A percentile compares a stretch with the other conserved stretches of the same genome.
These are phyloP conservation scores for Podargus strigoides DNA, from an alignment of 2,797 vertebrate genomes.

Conservation along the genomic window DNA sequence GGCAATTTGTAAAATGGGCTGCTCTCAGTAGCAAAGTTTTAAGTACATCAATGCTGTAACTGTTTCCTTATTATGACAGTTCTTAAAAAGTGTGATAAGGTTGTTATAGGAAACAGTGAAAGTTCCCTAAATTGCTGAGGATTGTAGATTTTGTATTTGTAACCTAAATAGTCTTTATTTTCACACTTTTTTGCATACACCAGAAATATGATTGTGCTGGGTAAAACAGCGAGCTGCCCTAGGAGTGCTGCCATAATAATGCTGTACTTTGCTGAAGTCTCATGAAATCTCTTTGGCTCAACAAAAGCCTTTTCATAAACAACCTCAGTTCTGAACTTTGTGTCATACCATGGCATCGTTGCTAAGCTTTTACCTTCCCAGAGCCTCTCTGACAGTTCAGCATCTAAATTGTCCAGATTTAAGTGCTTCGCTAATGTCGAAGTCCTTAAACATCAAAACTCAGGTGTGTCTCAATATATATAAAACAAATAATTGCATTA, in stretches of 20 bases:
- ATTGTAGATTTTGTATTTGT: constrained; percentile 21
- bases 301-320: neutral
- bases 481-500: neutral
- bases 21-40: constrained; percentile 24
- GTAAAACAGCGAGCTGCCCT: neutral
- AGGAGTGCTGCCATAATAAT: neutral
- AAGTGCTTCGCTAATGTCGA: neutral
- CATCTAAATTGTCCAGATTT: neutral
- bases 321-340: neutral
- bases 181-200: neutral
- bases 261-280: neutral
- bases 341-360: neutral
- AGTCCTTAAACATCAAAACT: neutral
- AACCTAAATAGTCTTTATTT: constrained; percentile 12
- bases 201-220: neutral
- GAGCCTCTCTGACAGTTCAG: neutral
- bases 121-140: neutral
- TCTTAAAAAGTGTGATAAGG: constrained; percentile 32
- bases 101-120: constrained; percentile 39
- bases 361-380: neutral
- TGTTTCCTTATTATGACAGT: constrained; percentile 55
- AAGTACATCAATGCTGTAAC: neutral
- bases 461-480: neutral
- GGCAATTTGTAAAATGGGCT: constrained; percentile 33
- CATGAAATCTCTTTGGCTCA: neutral